A percentile compares a stretch with the other conserved stretches of the same genome.
phyloP scores from a whole-genome alignment of 2,888 invertebrate species.

The Caenorhabditis zanzibari region DNA sequence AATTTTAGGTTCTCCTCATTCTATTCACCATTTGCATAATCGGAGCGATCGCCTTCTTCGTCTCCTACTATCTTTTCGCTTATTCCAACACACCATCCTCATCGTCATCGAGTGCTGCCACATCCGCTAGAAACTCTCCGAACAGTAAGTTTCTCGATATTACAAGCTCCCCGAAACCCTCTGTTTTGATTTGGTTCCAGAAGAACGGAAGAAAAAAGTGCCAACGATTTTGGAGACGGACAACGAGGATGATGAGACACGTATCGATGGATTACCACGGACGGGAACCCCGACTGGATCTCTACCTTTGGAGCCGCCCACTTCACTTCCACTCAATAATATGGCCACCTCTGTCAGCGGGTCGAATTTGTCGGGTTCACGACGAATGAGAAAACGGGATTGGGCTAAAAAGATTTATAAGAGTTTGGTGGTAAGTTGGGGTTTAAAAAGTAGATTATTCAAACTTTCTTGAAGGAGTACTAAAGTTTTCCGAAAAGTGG shows the following conservation, averaged over 20 bases:
- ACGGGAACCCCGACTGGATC: constrained; percentile 21
- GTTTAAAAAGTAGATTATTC: no score
- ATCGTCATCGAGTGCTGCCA: constrained; percentile 33
- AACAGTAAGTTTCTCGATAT: constrained; percentile 56
- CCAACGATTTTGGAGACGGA: constrained; percentile 71
- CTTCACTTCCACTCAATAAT: constrained; percentile 25
- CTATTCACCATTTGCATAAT: constrained; percentile 62
- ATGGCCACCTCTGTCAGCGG: constrained; percentile 26
- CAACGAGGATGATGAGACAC: constrained; percentile 60
- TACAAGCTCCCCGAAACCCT: not conserved
- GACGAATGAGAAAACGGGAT: constrained; percentile 76
- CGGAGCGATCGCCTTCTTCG: constrained; percentile 69
- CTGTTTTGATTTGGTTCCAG: constrained; percentile 26
- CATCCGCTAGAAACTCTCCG: constrained; percentile 49
- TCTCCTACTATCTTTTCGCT: constrained; percentile 74
- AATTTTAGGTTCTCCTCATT: constrained; percentile 64
- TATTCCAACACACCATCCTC: constrained; percentile 50
- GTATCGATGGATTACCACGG: constrained; percentile 6
- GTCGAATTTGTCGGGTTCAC: constrained; percentile 22
- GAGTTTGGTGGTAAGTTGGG: constrained; percentile 70
- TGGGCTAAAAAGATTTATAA: constrained; percentile 76
- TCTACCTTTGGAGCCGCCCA: constrained; percentile 35
- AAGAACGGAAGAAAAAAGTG: constrained; percentile 66
- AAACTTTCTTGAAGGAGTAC: no score
- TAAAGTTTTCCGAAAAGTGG: no score